A percentile compares a stretch with the other conserved stretches of the same genome.
phyloP scores from a whole-genome alignment of 2,888 invertebrate species.

The Cyclophora punctaria region DNA sequence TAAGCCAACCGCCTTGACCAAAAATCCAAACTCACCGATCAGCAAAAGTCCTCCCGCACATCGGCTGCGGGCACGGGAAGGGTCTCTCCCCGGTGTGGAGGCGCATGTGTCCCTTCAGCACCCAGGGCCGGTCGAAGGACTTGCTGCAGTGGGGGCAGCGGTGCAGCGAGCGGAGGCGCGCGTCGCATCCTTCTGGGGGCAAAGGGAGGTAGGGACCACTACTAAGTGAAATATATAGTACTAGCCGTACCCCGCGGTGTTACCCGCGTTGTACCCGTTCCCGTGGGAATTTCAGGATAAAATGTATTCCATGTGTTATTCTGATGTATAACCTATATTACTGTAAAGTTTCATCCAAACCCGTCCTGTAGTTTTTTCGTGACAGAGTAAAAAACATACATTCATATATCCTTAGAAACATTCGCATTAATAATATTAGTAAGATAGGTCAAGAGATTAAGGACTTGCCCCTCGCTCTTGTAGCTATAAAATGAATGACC shows the following conservation, averaged over 20 bases:
- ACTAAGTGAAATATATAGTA: constrained; percentile 6
- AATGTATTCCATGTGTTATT: too few species aligned
- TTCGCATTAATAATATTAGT: too few species aligned
- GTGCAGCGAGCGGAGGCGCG: constrained; percentile 66
- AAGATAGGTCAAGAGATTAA: too few species aligned
- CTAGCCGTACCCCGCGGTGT: background rate
- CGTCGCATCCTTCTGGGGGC: background rate
- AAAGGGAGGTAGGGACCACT: background rate
- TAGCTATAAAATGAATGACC: background rate
- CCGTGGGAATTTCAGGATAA: too few species aligned
- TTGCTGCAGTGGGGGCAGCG: constrained; percentile 77
- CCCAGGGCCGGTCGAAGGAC: constrained; percentile 81
- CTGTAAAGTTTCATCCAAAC: too few species aligned
- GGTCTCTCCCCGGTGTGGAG: constrained; percentile 82
- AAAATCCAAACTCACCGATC: constrained; percentile 67
- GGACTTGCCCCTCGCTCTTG: too few species aligned
- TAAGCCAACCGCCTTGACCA: too few species aligned
- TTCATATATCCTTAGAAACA: too few species aligned
- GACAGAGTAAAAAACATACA: too few species aligned
- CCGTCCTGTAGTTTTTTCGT: too few species aligned
- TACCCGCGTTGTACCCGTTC: too few species aligned
- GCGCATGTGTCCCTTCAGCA: constrained; percentile 79
- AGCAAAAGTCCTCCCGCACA: constrained; percentile 79
- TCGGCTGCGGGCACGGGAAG: constrained; percentile 76
- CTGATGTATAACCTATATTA: too few species aligned